Percentiles rank a stretch among this genome's conserved stretches.
Conservation (phyloP, 1,140 invertebrate genomes). For the Drosophila erecta region DNA sequence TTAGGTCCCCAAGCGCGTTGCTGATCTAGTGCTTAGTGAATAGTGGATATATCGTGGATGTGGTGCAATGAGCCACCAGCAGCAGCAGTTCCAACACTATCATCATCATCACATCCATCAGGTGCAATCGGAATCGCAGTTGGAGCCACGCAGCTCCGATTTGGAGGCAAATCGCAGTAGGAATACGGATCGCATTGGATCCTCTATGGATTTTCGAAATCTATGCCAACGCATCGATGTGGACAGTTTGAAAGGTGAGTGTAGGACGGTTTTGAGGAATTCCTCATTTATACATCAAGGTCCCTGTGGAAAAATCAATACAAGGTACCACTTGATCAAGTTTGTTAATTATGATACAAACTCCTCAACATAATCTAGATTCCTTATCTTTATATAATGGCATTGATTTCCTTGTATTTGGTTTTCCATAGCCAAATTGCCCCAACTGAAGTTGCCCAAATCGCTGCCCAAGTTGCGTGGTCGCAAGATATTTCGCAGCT, state of each 20-base stretch:
- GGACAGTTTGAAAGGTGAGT: conserved; percentile 53
- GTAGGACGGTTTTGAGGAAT: background rate
- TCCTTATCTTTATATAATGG: background rate
- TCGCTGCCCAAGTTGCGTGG: conserved; percentile 69
- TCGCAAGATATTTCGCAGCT: conserved; percentile 73
- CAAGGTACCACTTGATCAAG: background rate
- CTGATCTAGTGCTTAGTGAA: background rate
- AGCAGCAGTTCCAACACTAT: conserved; percentile 21
- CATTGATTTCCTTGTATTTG: background rate
- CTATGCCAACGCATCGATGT: conserved; percentile 61
- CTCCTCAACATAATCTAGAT: background rate
- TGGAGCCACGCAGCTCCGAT: conserved; percentile 17
- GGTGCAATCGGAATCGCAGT: conserved; percentile 14
- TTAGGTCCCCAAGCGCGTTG: background rate
- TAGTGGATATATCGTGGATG: background rate
- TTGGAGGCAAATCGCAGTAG: conserved; percentile 11
- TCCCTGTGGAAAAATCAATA: background rate
- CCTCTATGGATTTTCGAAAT: conserved; percentile 62
- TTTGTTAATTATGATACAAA: too few relatives aligned
- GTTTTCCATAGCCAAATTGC: conserved; percentile 52
- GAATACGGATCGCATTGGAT: conserved; percentile 15
- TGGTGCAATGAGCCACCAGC: conserved; percentile 25
- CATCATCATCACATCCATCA: conserved; percentile 27
- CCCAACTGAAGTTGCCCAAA: conserved; percentile 72
- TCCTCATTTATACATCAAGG: background rate